Percentiles rank a stretch among this genome's conserved stretches.
phyloP scores from a whole-genome alignment of 2,888 invertebrate species.

The Blera fallax region DNA sequence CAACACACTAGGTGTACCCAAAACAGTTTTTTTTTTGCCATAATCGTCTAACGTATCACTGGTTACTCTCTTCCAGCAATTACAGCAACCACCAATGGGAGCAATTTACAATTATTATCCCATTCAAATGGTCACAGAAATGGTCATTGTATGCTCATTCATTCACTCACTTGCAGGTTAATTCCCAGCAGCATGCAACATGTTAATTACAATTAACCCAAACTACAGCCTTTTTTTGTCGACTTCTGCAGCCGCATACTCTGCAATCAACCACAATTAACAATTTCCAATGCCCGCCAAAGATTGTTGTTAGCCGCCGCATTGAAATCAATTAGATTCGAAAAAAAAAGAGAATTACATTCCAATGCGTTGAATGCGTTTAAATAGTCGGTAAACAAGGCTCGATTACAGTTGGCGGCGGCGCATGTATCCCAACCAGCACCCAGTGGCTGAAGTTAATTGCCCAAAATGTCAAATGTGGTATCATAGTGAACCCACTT shows the following conservation, averaged over 20 bases:
- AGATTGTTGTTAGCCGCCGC: constrained; percentile 41
- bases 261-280: constrained; percentile 52
- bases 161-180: constrained; percentile 22
- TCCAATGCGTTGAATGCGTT: constrained; percentile 45
- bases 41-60: constrained; percentile 26
- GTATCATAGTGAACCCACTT: constrained; percentile 25
- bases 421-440: constrained; percentile 26
- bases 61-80: constrained; percentile 48
- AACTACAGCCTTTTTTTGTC: constrained; percentile 6
- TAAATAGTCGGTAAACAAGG: constrained; percentile 36
- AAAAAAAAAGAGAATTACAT: constrained; percentile 38
- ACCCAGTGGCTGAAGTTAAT: constrained; percentile 45
- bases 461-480: constrained; percentile 61
- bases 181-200: constrained; percentile 70
- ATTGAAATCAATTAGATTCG: constrained; percentile 53
- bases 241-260: background rate
- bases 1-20: background rate
- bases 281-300: constrained; percentile 9
- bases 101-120: constrained; percentile 67
- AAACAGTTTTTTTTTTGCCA: constrained; percentile 39
- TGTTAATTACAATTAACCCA: constrained; percentile 65
- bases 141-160: constrained; percentile 19
- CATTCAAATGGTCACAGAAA: constrained; percentile 53
- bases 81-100: constrained; percentile 66
- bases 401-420: constrained; percentile 62